These are phyloP conservation scores for Umimayanthus kanabou DNA, from an alignment of 92 coral and sea anemone genomes.

Conservation along the genomic window DNA sequence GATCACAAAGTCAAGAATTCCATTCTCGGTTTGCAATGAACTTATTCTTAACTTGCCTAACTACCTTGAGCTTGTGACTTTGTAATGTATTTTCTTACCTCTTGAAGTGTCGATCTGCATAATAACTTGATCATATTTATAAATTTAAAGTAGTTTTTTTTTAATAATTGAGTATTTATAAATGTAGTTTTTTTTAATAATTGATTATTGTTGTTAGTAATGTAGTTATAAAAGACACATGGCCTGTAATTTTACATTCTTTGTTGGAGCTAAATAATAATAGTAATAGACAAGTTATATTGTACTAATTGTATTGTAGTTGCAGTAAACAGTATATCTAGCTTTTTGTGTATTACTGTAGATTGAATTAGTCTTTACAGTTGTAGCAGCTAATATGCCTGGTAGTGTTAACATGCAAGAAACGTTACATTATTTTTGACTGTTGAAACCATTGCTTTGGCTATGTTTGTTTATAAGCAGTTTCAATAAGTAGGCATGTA, in stretches of 20 bases:
- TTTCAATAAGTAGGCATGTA: not conserved
- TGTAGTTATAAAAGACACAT: too few relatives aligned
- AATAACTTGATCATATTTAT: too few relatives aligned
- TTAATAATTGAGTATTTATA: not conserved
- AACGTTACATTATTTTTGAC: not conserved
- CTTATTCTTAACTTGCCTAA: too few relatives aligned
- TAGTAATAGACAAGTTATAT: not conserved
- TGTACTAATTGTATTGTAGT: not conserved
- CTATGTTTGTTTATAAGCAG: too few relatives aligned
- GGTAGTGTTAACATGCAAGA: not conserved
- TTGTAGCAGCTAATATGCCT: slow-evolving; percentile 27
- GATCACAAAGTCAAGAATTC: too few relatives aligned
- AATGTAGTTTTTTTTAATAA: not conserved
- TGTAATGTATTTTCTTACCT: too few relatives aligned
- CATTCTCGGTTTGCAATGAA: too few relatives aligned
- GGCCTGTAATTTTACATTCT: too few relatives aligned
- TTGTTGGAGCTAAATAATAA: not conserved
- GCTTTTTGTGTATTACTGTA: not conserved
- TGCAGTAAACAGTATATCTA: not conserved
- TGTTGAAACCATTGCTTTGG: not conserved
- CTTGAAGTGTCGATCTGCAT: too few relatives aligned
- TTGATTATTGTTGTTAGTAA: not conserved
- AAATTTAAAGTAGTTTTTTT: too few relatives aligned
- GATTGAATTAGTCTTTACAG: not conserved
- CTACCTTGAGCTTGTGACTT: too few relatives aligned